Conservation (phyloP, 1,140 invertebrate species). For the Danaus plexippus region DNA sequence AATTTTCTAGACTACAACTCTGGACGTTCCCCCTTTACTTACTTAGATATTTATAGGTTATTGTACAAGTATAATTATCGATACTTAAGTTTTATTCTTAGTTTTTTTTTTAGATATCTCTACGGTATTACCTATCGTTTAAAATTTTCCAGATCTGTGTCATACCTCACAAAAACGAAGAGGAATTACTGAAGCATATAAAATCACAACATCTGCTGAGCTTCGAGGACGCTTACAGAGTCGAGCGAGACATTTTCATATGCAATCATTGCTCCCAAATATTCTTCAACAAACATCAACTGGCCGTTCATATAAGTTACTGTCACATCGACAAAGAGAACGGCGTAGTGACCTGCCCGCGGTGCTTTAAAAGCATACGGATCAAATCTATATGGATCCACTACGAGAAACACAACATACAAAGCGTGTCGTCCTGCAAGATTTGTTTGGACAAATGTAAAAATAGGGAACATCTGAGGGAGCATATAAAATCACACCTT, state of each 20-base stretch:
- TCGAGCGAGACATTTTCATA: constrained; percentile 47
- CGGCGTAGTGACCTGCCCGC: constrained; percentile 23
- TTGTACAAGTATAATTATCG: too few species aligned
- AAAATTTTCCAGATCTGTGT: constrained; percentile 40
- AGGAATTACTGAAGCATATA: constrained; percentile 32
- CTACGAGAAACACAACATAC: constrained; percentile 25
- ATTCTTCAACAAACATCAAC: constrained; percentile 45
- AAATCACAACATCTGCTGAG: constrained; percentile 34
- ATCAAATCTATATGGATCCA: constrained; percentile 26
- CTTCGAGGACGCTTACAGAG: constrained; percentile 21
- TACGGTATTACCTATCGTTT: constrained; percentile 1
- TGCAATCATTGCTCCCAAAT: constrained; percentile 36
- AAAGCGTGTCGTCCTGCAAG: constrained; percentile 31
- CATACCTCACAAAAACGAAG: constrained; percentile 8
- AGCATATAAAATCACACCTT: constrained; percentile 19
- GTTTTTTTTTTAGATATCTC: too few species aligned
- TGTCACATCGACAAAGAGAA: constrained; percentile 8
- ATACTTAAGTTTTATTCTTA: too few species aligned
- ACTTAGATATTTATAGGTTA: too few species aligned
- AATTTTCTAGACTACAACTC: too few species aligned
- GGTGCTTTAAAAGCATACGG: constrained; percentile 20
- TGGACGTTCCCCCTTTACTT: too few species aligned
- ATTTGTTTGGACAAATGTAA: constrained; percentile 35
- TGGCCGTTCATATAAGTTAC: constrained; percentile 31
- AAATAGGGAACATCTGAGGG: constrained; percentile 10